Conservation (phyloP, 1,140 invertebrate genomes). For the Neoseiulus cucumeris region DNA sequence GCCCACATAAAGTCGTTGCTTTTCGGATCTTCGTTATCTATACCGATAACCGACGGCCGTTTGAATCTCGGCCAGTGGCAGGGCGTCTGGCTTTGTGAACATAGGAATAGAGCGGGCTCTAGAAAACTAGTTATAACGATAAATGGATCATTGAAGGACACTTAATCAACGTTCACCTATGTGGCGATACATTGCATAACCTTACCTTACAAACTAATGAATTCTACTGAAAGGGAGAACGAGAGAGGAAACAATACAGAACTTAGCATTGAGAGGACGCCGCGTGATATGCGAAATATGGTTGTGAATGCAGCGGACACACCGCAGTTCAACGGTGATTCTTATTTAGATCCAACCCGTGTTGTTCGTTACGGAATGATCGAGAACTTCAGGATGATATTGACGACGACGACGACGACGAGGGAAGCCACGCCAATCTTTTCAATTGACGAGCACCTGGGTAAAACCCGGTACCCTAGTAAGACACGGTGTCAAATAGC, state of each 20-base stretch:
- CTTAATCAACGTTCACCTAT: not conserved
- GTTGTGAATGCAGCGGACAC: conserved; percentile 6
- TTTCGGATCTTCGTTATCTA: conserved; percentile 76
- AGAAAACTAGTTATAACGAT: conserved; percentile 10
- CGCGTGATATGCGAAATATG: not conserved
- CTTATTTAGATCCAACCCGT: not conserved
- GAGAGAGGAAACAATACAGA: not conserved
- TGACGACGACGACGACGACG: too few relatives aligned
- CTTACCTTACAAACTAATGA: not conserved
- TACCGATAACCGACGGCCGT: conserved; percentile 85
- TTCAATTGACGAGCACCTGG: not conserved
- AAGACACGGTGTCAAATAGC: not conserved
- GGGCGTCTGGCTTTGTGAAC: conserved; percentile 92
- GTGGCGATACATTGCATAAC: not conserved
- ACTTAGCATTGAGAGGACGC: conserved; percentile 9
- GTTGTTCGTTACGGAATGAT: not conserved
- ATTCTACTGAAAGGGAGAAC: not conserved
- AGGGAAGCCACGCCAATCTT: not conserved
- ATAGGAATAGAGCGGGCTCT: conserved; percentile 55
- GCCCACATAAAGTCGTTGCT: conserved; percentile 93
- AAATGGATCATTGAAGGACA: conserved; percentile 9
- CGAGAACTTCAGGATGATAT: too few relatives aligned
- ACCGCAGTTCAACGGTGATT: too few relatives aligned
- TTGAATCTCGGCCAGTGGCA: conserved; percentile 89
- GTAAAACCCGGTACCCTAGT: not conserved